Conservation (phyloP, 1,140 invertebrate genomes). For the Chelonus insularis region DNA sequence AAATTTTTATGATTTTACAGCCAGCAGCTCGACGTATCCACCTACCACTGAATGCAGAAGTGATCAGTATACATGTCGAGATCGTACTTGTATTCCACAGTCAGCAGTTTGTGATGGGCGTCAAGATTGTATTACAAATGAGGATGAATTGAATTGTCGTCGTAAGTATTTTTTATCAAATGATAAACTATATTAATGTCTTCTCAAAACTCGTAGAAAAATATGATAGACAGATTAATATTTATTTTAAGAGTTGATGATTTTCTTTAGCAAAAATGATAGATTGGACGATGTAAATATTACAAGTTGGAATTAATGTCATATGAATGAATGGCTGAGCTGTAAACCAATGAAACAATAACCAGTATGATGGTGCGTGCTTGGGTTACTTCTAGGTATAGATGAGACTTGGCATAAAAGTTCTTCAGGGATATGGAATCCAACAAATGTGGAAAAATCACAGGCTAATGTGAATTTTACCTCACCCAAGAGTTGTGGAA, state of each 20-base stretch:
- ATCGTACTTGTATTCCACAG: constrained; percentile 66
- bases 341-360: not conserved
- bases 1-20: constrained; percentile 50
- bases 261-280: too few relatives aligned
- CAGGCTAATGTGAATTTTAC: constrained; percentile 46
- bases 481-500: constrained; percentile 52
- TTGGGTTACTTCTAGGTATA: constrained; percentile 59
- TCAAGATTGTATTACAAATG: constrained; percentile 76
- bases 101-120: constrained; percentile 73
- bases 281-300: not conserved
- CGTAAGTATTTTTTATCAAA: constrained; percentile 36
- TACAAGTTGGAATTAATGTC: not conserved
- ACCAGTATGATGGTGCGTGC: constrained; percentile 32
- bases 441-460: constrained; percentile 40
- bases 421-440: constrained; percentile 42
- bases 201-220: too few relatives aligned
- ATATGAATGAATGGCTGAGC: constrained; percentile 5
- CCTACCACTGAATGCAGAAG: constrained; percentile 40
- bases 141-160: constrained; percentile 68
- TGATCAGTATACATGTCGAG: constrained; percentile 64
- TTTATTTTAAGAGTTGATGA: too few relatives aligned
- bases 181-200: not conserved
- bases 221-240: too few relatives aligned
- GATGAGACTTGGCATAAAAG: constrained; percentile 48
- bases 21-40: constrained; percentile 23